Percentiles rank a stretch among this genome's conserved stretches.
Evolutionary conservation across 2,113 vertebrate genomes (phyloP).

Genomic region (Shinisaurus crocodilurus): DNA sequence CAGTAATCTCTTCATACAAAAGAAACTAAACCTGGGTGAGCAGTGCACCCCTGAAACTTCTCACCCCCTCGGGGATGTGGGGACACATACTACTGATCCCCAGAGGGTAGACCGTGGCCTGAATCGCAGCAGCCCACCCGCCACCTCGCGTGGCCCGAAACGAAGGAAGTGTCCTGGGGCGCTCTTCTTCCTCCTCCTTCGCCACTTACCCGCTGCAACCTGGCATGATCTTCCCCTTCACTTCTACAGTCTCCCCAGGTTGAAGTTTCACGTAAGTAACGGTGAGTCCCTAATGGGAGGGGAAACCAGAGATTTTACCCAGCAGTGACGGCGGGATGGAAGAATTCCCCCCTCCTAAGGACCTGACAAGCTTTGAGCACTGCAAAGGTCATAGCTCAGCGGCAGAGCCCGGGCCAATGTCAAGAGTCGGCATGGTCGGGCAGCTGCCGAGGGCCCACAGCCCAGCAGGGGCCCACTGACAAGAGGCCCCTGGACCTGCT

Average conservation of each 20-base stretch:
- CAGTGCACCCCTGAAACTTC: too few relatives aligned
- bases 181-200: accelerated
- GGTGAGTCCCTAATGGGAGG: constrained; percentile 66
- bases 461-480: too few relatives aligned
- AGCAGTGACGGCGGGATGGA: not conserved
- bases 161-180: not conserved
- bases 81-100: too few relatives aligned
- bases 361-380: not conserved
- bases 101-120: not conserved
- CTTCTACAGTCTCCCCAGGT: constrained; percentile 71
- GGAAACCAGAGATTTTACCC: not conserved
- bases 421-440: too few relatives aligned
- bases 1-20: too few relatives aligned
- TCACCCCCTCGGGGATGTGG: too few relatives aligned
- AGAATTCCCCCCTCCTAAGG: not conserved
- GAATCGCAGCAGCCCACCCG: not conserved
- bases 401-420: not conserved
- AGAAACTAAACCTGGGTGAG: too few relatives aligned
- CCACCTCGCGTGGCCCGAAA: not conserved
- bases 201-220: constrained; percentile 78
- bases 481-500: too few relatives aligned
- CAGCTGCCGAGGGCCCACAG: too few relatives aligned
- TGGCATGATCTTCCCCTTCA: constrained; percentile 73
- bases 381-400: not conserved
- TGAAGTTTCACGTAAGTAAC: constrained; percentile 73